Evolutionary conservation across 2,113 vertebrate species (phyloP).

Genomic region (Coregonus clupeaformis): DNA sequence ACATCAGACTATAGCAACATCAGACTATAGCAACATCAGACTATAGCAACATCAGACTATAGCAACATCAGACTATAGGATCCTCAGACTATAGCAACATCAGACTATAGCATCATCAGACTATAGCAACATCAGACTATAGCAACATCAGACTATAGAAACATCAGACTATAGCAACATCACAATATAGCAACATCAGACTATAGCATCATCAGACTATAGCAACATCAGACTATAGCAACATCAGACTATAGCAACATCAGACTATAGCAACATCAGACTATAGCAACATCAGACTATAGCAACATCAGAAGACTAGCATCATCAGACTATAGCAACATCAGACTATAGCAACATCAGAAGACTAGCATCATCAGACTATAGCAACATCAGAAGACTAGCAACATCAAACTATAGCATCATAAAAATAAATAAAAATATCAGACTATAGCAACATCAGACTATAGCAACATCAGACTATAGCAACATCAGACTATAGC

Average conservation of each 20-base stretch:
- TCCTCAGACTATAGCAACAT: not conserved
- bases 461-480: not conserved
- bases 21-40: not conserved
- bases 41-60: not conserved
- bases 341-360: not conserved
- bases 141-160: no score
- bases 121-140: not conserved
- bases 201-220: not conserved
- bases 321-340: not conserved
- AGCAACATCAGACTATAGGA: not conserved
- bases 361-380: not conserved
- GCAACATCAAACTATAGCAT: not conserved
- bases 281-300: not conserved
- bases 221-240: not conserved
- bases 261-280: not conserved
- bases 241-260: no score
- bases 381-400: not conserved
- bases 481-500: not conserved
- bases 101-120: not conserved
- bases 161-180: not conserved
- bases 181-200: not conserved
- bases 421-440: no score
- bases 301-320: not conserved
- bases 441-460: not conserved
- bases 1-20: no score